phyloP scores from a whole-genome alignment of 2,888 invertebrate genomes.

The Polydesmus complanatus region DNA sequence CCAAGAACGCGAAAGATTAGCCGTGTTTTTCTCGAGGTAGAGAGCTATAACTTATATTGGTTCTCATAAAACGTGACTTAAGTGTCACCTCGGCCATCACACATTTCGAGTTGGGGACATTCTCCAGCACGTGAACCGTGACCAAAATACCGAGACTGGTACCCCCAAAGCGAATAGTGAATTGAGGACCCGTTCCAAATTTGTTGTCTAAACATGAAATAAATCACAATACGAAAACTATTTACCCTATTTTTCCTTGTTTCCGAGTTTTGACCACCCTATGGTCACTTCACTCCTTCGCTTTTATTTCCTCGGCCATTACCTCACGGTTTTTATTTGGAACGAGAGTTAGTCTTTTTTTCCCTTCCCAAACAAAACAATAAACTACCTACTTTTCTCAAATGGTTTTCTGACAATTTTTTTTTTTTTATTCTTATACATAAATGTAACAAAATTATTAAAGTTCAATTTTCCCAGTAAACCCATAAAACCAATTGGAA shows the following conservation, averaged over 20 bases:
- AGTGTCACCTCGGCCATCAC: not conserved
- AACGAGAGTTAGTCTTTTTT: too few relatives aligned
- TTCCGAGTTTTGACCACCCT: not conserved
- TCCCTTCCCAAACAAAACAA: too few relatives aligned
- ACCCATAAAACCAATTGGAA: too few relatives aligned
- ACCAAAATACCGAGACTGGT: not conserved
- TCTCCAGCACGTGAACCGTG: not conserved
- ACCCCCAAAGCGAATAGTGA: not conserved
- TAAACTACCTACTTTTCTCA: too few relatives aligned
- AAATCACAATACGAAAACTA: not conserved
- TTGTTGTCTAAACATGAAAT: not conserved
- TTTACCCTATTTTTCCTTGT: not conserved
- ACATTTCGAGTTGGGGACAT: not conserved
- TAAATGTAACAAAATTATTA: too few relatives aligned
- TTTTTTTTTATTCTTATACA: too few relatives aligned
- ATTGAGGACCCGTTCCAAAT: not conserved
- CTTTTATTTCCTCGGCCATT: not conserved
- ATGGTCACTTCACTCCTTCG: not conserved
- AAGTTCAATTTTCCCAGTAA: too few relatives aligned
- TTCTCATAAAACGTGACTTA: not conserved
- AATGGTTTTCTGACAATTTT: too few relatives aligned
- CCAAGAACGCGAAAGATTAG: not conserved
- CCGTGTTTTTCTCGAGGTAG: not conserved
- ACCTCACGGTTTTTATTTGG: too few relatives aligned
- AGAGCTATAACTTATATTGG: not conserved